A percentile compares a stretch with the other conserved stretches of the same genome.
Evolutionary conservation across 2,797 vertebrate genomes (phyloP).

Genomic region (Odontamblyopus rebecca): DNA sequence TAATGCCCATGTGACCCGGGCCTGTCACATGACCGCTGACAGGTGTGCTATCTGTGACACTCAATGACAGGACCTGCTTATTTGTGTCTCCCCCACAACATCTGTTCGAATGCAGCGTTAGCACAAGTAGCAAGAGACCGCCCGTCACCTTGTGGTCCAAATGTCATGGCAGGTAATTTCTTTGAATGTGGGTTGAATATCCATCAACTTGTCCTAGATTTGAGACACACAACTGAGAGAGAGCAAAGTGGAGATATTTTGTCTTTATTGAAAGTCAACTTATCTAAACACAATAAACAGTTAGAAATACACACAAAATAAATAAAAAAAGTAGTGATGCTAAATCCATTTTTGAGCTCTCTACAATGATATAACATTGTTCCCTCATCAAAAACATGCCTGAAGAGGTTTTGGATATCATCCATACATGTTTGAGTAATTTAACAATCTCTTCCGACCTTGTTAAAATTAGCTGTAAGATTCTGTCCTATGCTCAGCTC

Average conservation of each 20-base stretch:
- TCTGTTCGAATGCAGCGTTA: constrained; percentile 55
- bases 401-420: no score
- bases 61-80: constrained; percentile 66
- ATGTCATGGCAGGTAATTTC: constrained; percentile 11
- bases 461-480: no score
- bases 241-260: not conserved
- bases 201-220: constrained; percentile 5
- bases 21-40: constrained; percentile 55
- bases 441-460: no score
- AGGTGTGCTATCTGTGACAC: constrained; percentile 63
- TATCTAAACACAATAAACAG: not conserved
- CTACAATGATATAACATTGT: no score
- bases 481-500: no score
- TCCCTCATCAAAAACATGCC: no score
- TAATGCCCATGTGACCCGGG: constrained; percentile 14
- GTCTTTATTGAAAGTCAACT: not conserved
- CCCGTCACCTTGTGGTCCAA: constrained; percentile 13
- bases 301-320: no score
- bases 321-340: no score
- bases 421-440: no score
- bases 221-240: not conserved
- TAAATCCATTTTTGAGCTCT: no score
- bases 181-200: not conserved
- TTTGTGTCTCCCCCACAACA: constrained; percentile 54
- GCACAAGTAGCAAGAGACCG: constrained; percentile 27